Base-by-base conservation (phyloP, 2,113 vertebrate genomes). In the Irena cyanogastra region DNA sequence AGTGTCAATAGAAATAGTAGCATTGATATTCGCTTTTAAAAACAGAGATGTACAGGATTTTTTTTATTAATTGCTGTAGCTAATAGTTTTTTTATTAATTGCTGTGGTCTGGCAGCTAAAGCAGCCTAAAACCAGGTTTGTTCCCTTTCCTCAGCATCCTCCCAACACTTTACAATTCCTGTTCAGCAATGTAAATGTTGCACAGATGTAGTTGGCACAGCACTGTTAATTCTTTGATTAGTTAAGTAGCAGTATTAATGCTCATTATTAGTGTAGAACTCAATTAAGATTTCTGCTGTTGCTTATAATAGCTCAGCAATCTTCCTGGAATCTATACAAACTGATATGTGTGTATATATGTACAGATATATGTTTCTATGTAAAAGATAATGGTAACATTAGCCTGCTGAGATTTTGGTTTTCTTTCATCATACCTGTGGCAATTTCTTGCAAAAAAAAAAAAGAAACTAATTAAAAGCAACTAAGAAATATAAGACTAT, bases 21-120 rank as follows among this genome's bases (percentile, higher is more conserved):
- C 30, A 68, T 7, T 79, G 87, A 63, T 79, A 78, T 89, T 28
- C 59, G 44, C 39, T 88, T 42, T 57, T 70, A 41, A 93, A 92
- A 88, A 87, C n/a, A 84, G 50, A 87, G 22, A 7, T 83, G 70
- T 22, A 23, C 9, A 72, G 87, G 79, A 70, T 4, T 8, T 83
- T 86, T 94, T 93, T 90, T 39, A 19, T 90, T 86, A 88, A 86
- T 90, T 87, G 13, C 15, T 93, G 17, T 27, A 68, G 31, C n/a
- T n/a, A n/a, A n/a, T n/a, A n/a, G n/a, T 8, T 83, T 86, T 94
- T 93, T 90, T 39, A 19, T 90, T 86, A 88, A 86, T 90, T 87
- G 47, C 53, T 84, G 50, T 77, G 71, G 14, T 78, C 85, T 95
- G 93, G 27, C 27, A 93, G 57, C 61, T 66, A 81, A 92, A 93